These are phyloP conservation scores for Acromyrmex heyeri DNA, from an alignment of 1,140 invertebrate genomes.

Conservation along the genomic window DNA sequence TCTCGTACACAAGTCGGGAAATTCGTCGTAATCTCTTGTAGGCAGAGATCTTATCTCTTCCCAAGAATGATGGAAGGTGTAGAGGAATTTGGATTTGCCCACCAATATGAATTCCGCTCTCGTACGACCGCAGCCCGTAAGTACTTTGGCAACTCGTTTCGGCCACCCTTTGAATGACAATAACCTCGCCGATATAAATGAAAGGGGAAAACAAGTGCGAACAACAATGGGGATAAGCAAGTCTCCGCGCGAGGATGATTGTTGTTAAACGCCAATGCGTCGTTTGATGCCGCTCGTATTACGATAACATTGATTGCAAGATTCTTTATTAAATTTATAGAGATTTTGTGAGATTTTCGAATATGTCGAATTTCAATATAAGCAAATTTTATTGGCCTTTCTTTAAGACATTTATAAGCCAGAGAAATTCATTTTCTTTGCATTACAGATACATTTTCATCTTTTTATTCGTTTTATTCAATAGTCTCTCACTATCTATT, in stretches of 20 bases:
- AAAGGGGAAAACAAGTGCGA: not conserved
- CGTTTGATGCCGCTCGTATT: not conserved
- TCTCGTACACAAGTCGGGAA: not conserved
- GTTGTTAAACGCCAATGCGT: not conserved
- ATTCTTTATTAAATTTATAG: slow-evolving; percentile 4
- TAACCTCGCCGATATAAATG: slow-evolving; percentile 4
- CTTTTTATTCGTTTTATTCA: not conserved
- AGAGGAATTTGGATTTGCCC: slow-evolving; percentile 8
- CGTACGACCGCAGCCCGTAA: slow-evolving; percentile 17
- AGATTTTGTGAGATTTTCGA: not conserved
- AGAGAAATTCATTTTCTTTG: not conserved
- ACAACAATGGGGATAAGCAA: slow-evolving; percentile 5
- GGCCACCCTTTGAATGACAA: slow-evolving; percentile 41
- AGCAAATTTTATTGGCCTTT: slow-evolving; percentile 18
- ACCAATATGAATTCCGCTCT: slow-evolving; percentile 39
- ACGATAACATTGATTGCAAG: slow-evolving; percentile 4
- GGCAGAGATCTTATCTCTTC: slow-evolving; percentile 31
- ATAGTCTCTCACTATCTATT: not conserved
- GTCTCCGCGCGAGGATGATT: not conserved
- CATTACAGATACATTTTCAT: not conserved
- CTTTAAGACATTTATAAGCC: not conserved
- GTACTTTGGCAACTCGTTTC: slow-evolving; percentile 48
- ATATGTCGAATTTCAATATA: not conserved
- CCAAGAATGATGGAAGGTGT: slow-evolving; percentile 46
- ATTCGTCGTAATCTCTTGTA: slow-evolving; percentile 43